Base-by-base conservation (phyloP, 2,113 vertebrate genomes). In the Trachemys scripta region DNA sequence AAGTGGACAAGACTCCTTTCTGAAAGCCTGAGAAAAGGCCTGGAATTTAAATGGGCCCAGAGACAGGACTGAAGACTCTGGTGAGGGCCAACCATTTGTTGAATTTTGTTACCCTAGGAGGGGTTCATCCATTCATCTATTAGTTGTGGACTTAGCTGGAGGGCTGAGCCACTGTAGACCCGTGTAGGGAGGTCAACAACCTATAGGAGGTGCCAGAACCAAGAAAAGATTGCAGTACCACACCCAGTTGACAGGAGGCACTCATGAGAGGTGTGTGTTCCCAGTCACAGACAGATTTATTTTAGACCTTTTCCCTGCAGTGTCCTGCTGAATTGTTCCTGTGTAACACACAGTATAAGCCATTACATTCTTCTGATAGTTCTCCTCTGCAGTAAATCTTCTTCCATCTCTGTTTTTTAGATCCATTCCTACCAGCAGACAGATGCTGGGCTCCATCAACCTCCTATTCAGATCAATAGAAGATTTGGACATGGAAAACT, bases 341-440 rank as follows among this genome's bases (percentile, higher is more conserved):
- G 50, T 16, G 45, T n/a, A 1, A 89, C 19, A 42, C 14, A 80
- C 38, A 35, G 10, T 1, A 13, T 20, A 31, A 2, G 0, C 45
- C n/a, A 54, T 25, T 62, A 24, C n/a, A 16, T 31, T 49, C 0
- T 65, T 54, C 16, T 54, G 2, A 12, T 54, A 38, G 1, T 0
- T 42, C 25, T 65, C 51, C 22, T 42, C 38, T 45, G 27, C 14
- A 14, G 50, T 45, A 51, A 16, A 4, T 53, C 25, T 5, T 4
- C 45, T 82, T 53, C 45, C 22, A 20, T 50, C 50, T 76, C 13
- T 57, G 42, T 19, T 12, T 24, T 57, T 31, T n/a, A 1, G 31
- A 16, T 65, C 7, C 62, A 65, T 75, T 51, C 20, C 6, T 59
- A 57, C 19, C 22, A 14, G 29, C 62, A 65, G 62, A 31, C 62